Conservation (phyloP, 2,113 vertebrate species). For the Chelonoidis abingdonii region DNA sequence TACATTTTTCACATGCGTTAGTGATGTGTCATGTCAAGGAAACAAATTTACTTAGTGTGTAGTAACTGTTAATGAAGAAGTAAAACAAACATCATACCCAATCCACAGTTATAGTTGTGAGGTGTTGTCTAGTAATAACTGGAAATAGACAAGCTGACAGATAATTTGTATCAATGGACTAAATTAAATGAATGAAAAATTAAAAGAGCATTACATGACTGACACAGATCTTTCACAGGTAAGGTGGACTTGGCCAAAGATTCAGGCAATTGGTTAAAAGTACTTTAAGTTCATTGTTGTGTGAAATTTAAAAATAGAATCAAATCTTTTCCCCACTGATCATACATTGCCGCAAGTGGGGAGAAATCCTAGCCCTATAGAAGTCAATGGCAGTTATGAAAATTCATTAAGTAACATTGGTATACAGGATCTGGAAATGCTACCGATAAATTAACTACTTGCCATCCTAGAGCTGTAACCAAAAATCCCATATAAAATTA, state of each 20-base stretch:
- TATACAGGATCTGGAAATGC: not conserved
- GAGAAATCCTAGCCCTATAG: not conserved
- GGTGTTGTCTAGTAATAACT: not conserved
- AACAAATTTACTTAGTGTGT: not conserved
- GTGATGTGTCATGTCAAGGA: not conserved
- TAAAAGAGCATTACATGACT: not conserved
- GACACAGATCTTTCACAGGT: not conserved
- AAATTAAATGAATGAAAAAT: slow-evolving; percentile 18
- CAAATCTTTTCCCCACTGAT: not conserved
- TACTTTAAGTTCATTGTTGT: not conserved
- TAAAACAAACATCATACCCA: not conserved
- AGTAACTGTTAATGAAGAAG: not conserved
- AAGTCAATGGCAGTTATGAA: not conserved
- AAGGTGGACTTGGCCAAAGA: not conserved
- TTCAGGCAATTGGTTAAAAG: not conserved
- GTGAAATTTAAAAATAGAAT: not conserved
- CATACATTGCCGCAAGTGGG: not conserved
- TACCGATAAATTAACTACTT: not conserved
- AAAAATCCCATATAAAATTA: not conserved
- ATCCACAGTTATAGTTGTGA: not conserved
- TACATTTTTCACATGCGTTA: not conserved
- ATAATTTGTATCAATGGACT: not conserved
- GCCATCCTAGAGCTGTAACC: not conserved
- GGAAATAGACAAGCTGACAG: not conserved
- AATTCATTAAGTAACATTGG: not conserved